Base-by-base conservation (phyloP, 2,888 invertebrate genomes). In the Autographa pulchrina region DNA sequence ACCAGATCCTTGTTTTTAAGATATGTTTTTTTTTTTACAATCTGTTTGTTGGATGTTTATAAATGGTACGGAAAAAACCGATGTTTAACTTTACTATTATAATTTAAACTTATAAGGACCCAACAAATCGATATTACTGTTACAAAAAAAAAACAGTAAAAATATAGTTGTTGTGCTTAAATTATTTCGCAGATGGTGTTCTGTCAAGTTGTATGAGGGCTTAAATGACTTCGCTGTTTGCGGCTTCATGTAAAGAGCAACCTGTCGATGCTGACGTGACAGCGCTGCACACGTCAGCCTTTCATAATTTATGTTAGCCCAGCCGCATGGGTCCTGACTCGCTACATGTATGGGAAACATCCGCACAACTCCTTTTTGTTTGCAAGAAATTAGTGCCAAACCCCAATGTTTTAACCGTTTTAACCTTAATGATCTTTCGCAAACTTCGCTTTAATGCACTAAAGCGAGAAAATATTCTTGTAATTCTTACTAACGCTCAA, bases 251-350 rank as follows among this genome's bases (percentile, higher is more conserved):
- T 73, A 72, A 81, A 83, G 77, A 83, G 63, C 64, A 78, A 82
- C 74, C 77, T 81, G 85, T 86, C 83, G 78, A 88, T 85, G 65
- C 38, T 83, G 82, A 86, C 80, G 66, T 75, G 83, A 84, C 80
- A 75, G 76, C 77, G 65, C 70, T 73, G 67, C 59, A 66, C 72
- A 72, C 73, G 75, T 75, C 79, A 83, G 74, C 67, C 72, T 75
- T 75, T 67, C 75, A 84, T 87, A 78, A 86, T 82, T 86, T 83
- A 82, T 84, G 81, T 70, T 65, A 59, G 35, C 32, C 58, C 60
- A 71, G 56, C 76, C 61, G 20, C 78, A 76, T 73, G 77, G 68
- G 72, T 76, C 71, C 80, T 79, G 85, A 81, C 72, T 35, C 52
- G 25, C 54, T 16, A 48, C 63, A 77, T 64, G 60, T 56, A 69